Percentiles rank a stretch among this genome's conserved stretches.
These are phyloP conservation scores for Urosaurus nigricauda DNA, from an alignment of 2,797 vertebrate species.

Conservation along the genomic window DNA sequence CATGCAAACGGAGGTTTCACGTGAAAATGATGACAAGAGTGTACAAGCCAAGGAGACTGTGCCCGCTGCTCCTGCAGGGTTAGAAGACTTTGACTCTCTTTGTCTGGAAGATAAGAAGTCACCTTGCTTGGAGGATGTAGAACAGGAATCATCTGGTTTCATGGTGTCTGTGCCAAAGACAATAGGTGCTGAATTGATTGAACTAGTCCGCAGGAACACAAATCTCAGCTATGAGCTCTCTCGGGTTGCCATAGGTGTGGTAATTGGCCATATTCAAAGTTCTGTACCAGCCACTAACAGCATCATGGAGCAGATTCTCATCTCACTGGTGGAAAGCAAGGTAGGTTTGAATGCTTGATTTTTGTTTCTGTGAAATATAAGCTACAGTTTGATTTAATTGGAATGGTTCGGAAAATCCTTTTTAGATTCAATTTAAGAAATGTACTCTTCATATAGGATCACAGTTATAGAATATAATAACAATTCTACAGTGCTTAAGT, in stretches of 20 bases:
- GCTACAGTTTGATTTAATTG: neutral
- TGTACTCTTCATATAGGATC: neutral
- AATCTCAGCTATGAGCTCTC: conserved; percentile 95
- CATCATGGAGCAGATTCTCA: conserved; percentile 92
- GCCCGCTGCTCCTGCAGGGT: conserved; percentile 49
- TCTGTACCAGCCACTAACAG: conserved; percentile 83
- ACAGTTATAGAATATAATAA: neutral
- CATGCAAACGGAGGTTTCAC: conserved; percentile 49
- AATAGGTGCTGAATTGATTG: conserved; percentile 93
- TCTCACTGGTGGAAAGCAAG: conserved; percentile 95
- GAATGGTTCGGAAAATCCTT: neutral
- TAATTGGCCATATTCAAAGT: conserved; percentile 94
- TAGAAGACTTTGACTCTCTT: conserved; percentile 77
- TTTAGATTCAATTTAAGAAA: neutral
- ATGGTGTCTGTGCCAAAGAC: conserved; percentile 83
- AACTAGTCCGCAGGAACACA: conserved; percentile 96
- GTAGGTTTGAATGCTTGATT: conserved; percentile 69
- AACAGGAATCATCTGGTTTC: conserved; percentile 49
- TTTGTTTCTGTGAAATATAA: neutral
- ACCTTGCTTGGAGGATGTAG: conserved; percentile 35
- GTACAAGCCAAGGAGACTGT: conserved; percentile 65
- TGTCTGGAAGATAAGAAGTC: conserved; percentile 73
- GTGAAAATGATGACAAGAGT: conserved; percentile 61
- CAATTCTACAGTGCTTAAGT: neutral
- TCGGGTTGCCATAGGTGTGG: conserved; percentile 92